Evolutionary conservation across 64 coral and sea anemone genomes (phyloP), one percentile per base, ranked within the genome.

Genomic region (Acropora tenuis): DNA sequence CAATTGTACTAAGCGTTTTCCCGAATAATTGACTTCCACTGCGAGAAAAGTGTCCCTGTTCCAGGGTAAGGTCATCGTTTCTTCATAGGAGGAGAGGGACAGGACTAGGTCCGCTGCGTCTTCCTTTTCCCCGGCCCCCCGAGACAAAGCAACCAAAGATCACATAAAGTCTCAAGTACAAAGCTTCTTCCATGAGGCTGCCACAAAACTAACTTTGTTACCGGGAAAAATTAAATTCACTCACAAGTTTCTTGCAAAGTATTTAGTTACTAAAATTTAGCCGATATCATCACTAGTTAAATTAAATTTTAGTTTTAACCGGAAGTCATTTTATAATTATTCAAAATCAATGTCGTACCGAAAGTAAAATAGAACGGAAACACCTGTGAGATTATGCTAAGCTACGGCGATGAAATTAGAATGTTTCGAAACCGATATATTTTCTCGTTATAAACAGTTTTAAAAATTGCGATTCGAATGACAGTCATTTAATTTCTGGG

Each of bases 71-170:
- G 17, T 74, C 71, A 40, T 1, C 71, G 8, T 42, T 40, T 74
- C 71, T 41, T 74, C 71, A 74, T 74, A n/a, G 6, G 71, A 42
- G 30, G 71, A 42, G 30, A 40, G 10, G 30, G 71, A 74, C 71
- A 40, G 40, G 71, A 74, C 71, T 42, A 9, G 71, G n/a, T 13
- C 30, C n/a, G 18, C 17, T 2, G 71, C 71, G 71, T 74, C 71
- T 74, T 41, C 71, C 71, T 41, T 20, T n/a, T 41, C 71, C 71
- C 71, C 71, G 71, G 71, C 71, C 40, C 18, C 71, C 71, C 5
- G 40, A n/a, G 18, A 74, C 8, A 74, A n/a, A 74, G 71, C 71
- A 74, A 74, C 71, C 71, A 74, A 74, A 42, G 71, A 74, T n/a
- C 71, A 74, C 71, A 55, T 55, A 74, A 74, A 42, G 2, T 74